These are phyloP conservation scores for Tetramorium bicarinatum DNA, from an alignment of 2,888 invertebrate species.

Conservation along the genomic window DNA sequence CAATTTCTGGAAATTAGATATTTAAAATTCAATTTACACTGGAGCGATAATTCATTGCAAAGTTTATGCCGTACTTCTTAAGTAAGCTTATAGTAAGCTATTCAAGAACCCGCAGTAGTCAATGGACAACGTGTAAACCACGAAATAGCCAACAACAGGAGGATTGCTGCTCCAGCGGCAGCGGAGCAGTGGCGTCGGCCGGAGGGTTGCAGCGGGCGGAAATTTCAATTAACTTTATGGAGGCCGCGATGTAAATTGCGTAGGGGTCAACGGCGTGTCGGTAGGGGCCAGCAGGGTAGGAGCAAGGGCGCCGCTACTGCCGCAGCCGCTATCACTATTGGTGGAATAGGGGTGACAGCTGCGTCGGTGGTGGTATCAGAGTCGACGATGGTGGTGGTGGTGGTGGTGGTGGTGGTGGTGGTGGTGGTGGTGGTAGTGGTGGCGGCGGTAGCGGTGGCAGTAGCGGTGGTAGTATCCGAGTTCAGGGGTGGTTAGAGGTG, in stretches of 20 bases:
- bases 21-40: background rate
- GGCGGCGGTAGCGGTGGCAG: conserved; percentile 48
- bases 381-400: conserved; percentile 39
- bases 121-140: conserved; percentile 52
- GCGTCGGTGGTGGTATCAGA: conserved; percentile 40
- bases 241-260: conserved; percentile 80
- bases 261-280: conserved; percentile 79
- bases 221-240: conserved; percentile 80
- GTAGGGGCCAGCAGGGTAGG: conserved; percentile 70
- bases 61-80: conserved; percentile 29
- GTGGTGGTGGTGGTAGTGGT: conserved; percentile 53
- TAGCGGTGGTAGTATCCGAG: conserved; percentile 65
- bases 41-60: background rate
- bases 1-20: background rate
- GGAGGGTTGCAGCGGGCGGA: conserved; percentile 69
- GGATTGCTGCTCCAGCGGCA: conserved; percentile 28
- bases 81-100: conserved; percentile 19
- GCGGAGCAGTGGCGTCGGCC: conserved; percentile 64
- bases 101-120: conserved; percentile 42
- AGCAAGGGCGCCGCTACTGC: conserved; percentile 62
- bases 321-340: conserved; percentile 55
- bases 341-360: conserved; percentile 54
- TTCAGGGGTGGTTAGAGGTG: conserved; percentile 75
- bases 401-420: conserved; percentile 53
- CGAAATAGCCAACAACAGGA: conserved; percentile 51